Evolutionary conservation across 2,113 vertebrate genomes (phyloP).

Genomic region (Thryonomys swinderianus): DNA sequence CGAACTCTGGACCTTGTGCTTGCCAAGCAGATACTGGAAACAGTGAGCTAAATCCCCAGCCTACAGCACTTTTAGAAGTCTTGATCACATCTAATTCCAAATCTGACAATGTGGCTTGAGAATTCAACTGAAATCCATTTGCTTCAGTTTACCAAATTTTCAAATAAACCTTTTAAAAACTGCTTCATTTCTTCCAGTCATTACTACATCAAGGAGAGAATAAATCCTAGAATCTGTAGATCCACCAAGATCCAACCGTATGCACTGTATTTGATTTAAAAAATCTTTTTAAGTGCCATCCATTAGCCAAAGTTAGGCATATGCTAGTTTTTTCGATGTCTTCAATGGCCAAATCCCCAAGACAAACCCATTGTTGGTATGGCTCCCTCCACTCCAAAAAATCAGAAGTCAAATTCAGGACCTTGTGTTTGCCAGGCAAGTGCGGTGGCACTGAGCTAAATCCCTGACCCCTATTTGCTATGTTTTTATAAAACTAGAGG

Average conservation of each 20-base stretch:
- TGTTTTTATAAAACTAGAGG: neutral
- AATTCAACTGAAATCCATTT: neutral
- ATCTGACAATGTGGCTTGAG: neutral
- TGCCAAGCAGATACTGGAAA: too few relatives aligned
- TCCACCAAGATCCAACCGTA: neutral
- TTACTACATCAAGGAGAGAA: neutral
- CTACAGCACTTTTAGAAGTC: too few relatives aligned
- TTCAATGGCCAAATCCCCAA: neutral
- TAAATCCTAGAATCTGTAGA: neutral
- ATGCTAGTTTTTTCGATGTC: neutral
- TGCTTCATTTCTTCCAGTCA: neutral
- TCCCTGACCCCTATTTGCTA: neutral
- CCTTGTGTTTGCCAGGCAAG: too few relatives aligned
- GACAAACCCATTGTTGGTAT: neutral
- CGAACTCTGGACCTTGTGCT: too few relatives aligned
- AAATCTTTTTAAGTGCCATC: neutral
- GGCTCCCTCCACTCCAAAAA: too few relatives aligned
- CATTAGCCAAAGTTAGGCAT: neutral
- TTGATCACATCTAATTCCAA: neutral
- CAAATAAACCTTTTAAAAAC: neutral
- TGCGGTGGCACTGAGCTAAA: too few relatives aligned
- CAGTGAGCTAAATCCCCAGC: too few relatives aligned
- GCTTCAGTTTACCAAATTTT: neutral
- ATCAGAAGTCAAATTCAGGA: too few relatives aligned
- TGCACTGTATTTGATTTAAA: neutral